Conservation (phyloP, 2,113 vertebrate genomes). For the Coptodon rendalli region DNA sequence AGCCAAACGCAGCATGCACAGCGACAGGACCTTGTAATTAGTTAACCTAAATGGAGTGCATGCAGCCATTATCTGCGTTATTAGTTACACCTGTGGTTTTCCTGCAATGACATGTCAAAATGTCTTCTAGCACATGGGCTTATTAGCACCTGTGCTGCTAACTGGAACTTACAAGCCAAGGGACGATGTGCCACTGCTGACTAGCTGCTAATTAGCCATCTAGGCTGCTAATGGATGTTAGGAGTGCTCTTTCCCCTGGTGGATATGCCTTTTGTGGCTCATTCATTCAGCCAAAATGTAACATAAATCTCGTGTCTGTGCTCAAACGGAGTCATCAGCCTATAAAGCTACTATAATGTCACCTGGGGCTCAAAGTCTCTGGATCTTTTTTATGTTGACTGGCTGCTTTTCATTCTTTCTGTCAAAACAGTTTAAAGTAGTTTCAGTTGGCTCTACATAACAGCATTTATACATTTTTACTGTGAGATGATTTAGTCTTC, state of each 20-base stretch:
- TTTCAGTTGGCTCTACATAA: not conserved
- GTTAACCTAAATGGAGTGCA: not conserved
- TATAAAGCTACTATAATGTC: not conserved
- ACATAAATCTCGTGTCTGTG: not conserved
- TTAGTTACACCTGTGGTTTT: not conserved
- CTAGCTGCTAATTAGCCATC: not conserved
- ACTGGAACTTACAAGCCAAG: not conserved
- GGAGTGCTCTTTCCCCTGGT: not conserved
- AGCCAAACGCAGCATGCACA: not conserved
- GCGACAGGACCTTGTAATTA: not conserved
- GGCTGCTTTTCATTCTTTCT: not conserved
- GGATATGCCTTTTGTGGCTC: not conserved
- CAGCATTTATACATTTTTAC: not conserved
- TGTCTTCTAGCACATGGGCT: not conserved
- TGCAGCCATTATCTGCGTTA: not conserved
- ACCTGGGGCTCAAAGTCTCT: not conserved
- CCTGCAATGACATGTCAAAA: not conserved
- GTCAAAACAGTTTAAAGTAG: not conserved
- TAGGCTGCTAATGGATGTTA: not conserved
- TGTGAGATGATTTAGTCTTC: fast-evolving
- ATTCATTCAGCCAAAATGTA: not conserved
- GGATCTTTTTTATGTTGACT: not conserved
- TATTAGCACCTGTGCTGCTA: not conserved
- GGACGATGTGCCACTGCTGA: not conserved
- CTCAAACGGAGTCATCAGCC: not conserved